Base-by-base conservation (phyloP, 2,797 vertebrate genomes). In the Chanos chanos region DNA sequence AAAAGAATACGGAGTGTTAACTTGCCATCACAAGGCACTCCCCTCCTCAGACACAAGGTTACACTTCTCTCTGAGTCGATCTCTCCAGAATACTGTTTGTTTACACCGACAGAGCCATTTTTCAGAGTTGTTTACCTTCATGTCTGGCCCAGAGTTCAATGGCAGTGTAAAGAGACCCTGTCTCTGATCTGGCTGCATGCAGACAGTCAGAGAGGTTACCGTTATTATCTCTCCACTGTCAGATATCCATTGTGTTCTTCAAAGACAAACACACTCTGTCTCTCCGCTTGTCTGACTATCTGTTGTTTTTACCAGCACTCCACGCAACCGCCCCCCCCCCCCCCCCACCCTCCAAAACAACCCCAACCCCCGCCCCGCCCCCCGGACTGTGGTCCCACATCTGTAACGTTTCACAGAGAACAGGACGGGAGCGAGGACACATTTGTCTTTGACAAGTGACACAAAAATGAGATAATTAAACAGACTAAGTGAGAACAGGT, bases 121-220 rank as follows among this genome's bases (percentile, higher is more conserved):
- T 36, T 52, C 30, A 30, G 24, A 37, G 45, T 48, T 40, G 28
- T 61, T 57, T 30, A 52, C 49, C 19, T 39, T 44, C 16, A 16
- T 39, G 52, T 70, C 40, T 64, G 15, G 51, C 60, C 64, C 51
- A 64, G 8, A 61, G 60, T 10, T 68, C 9, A 70, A 34, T 48
- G 50, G 36, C 2, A 4, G 34, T 49, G 7, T 54, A 5, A 24
- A 30, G 43, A 55, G 27, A 49, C 40, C 52, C 18, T 7, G 9
- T 25, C 3, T 44, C 4, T 53, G 44, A 47, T 40, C 57, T 8
- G 5, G 40, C 57, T 8, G 5, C 48, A 24, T 45, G 36, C 63
- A 48, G 60, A 64, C 10, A 37, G 45, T 51, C 25, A 24, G 2
- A n/a, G 13, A 36, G 13, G 15, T 19, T 47, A 51, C 19, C 22